A percentile compares a stretch with the other conserved stretches of the same genome.
Conservation (phyloP, 1,140 invertebrate genomes). For the Mycetomoellerius zeteki region DNA sequence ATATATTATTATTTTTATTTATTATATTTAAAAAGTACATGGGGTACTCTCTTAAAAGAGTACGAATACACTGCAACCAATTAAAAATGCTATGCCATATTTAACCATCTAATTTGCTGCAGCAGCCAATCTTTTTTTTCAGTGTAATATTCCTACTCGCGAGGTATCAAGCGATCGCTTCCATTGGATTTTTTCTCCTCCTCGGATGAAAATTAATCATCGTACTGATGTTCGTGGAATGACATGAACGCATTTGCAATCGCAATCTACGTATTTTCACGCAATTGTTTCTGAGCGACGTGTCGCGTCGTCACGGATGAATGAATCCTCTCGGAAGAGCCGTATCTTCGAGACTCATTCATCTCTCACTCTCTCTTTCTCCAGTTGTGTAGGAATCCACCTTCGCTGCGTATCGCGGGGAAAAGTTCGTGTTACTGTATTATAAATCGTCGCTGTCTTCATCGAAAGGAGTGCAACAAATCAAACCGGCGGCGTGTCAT, state of each 20-base stretch:
- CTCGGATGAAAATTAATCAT: slow-evolving; percentile 31
- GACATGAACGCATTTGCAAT: not conserved
- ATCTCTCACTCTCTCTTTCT: slow-evolving; percentile 60
- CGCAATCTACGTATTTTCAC: not conserved
- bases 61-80: no score
- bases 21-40: no score
- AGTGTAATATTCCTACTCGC: no score
- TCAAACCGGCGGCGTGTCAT: slow-evolving; percentile 9
- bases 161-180: not conserved
- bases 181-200: not conserved
- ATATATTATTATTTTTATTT: no score
- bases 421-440: slow-evolving; percentile 33
- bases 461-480: slow-evolving; percentile 17
- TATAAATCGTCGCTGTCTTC: slow-evolving; percentile 33
- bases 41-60: no score
- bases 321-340: slow-evolving; percentile 15
- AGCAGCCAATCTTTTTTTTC: no score
- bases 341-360: slow-evolving; percentile 63
- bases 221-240: not conserved
- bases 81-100: no score
- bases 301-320: not conserved
- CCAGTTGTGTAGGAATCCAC: not conserved
- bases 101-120: no score
- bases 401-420: slow-evolving; percentile 37
- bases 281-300: slow-evolving; percentile 14